Evolutionary conservation across 2,113 vertebrate species (phyloP).

Genomic region (Antidorcas marsupialis): DNA sequence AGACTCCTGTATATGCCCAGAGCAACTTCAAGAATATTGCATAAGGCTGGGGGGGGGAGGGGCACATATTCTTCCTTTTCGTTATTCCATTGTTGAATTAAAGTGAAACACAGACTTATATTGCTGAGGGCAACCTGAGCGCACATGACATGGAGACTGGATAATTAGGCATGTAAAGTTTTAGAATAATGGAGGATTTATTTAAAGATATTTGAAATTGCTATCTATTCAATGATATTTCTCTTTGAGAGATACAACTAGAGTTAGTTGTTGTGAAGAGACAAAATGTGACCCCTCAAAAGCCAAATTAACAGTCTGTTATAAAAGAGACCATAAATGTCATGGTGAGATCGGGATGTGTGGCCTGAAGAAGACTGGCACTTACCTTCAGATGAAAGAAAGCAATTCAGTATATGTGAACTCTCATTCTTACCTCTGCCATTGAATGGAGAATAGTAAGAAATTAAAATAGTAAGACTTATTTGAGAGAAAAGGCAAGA

Average conservation of each 20-base stretch:
- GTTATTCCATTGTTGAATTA: constrained; percentile 12
- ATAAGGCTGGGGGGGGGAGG: background rate
- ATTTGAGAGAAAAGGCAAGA: background rate
- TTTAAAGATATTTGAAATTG: constrained; percentile 30
- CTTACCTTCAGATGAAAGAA: constrained; percentile 10
- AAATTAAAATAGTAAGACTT: constrained; percentile 2
- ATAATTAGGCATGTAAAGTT: constrained; percentile 27
- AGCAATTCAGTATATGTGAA: background rate
- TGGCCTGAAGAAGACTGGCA: background rate
- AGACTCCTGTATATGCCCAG: constrained; percentile 17
- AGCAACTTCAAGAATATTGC: constrained; percentile 43
- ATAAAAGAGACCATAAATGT: constrained; percentile 2
- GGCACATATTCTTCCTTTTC: background rate
- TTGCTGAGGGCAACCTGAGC: constrained; percentile 5
- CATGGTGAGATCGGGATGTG: background rate
- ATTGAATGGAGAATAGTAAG: background rate
- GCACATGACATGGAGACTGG: background rate
- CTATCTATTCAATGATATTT: constrained; percentile 16
- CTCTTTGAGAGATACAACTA: background rate
- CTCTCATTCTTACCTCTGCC: background rate
- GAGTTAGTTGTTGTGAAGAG: background rate
- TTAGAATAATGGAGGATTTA: constrained; percentile 17
- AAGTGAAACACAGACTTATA: constrained; percentile 31
- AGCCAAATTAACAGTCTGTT: background rate
- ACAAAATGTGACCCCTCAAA: background rate